phyloP scores from a whole-genome alignment of 2,113 vertebrate species.

The Catagonus wagneri region DNA sequence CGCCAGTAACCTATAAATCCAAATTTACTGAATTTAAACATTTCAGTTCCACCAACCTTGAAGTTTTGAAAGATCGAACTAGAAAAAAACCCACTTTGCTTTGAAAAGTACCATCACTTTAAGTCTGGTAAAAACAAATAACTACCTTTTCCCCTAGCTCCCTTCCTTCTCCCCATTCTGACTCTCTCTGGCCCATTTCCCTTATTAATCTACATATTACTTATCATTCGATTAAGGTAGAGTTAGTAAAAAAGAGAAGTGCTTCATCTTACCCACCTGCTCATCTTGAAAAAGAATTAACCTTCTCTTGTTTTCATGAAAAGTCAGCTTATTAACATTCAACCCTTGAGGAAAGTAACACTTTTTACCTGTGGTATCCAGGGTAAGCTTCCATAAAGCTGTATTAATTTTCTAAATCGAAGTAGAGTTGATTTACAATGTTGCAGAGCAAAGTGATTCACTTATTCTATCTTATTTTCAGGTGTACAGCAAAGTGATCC shows the following conservation, averaged over 20 bases:
- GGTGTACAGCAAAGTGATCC: background rate
- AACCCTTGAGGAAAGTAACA: background rate
- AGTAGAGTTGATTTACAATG: background rate
- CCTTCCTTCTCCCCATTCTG: background rate
- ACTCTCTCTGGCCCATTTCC: background rate
- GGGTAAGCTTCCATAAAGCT: background rate
- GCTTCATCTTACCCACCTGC: background rate
- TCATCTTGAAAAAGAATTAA: background rate
- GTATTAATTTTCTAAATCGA: background rate
- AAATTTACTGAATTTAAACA: constrained; percentile 17
- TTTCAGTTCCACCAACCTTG: background rate
- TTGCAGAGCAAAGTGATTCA: background rate
- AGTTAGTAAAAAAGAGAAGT: background rate
- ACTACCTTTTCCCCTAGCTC: background rate
- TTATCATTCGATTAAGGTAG: background rate
- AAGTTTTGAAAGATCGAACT: background rate
- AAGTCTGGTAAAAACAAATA: background rate
- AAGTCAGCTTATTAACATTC: background rate
- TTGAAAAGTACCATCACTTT: constrained; percentile 6
- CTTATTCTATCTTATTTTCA: background rate
- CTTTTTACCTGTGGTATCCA: background rate
- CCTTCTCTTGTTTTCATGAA: background rate
- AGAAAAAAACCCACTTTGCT: background rate
- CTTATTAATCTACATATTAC: background rate
- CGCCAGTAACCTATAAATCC: background rate